Evolutionary conservation across 2,797 vertebrate genomes (phyloP).

Genomic region (Galaxias olidus): DNA sequence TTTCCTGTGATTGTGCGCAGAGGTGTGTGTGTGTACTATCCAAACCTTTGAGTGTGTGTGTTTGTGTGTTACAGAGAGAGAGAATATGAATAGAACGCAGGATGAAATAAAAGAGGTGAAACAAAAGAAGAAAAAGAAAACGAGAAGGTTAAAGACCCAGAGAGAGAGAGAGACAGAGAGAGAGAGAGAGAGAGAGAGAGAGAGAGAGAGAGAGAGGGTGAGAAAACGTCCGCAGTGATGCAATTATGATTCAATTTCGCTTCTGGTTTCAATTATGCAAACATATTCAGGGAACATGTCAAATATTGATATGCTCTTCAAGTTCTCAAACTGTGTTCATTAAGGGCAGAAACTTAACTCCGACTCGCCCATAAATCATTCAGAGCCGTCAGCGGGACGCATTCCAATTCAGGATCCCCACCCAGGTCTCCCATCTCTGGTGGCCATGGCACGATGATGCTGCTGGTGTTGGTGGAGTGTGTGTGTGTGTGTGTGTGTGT

Average conservation of each 20-base stretch:
- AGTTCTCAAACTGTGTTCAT: constrained; percentile 65
- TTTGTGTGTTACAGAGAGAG: constrained; percentile 35
- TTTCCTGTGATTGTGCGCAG: constrained; percentile 18
- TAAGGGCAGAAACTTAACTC: constrained; percentile 65
- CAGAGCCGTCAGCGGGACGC: constrained; percentile 67
- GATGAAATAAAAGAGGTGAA: constrained; percentile 42
- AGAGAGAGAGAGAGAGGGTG: not conserved
- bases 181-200: not conserved
- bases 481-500: not conserved
- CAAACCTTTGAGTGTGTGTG: constrained; percentile 11
- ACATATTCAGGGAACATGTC: constrained; percentile 69
- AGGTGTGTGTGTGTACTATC: constrained; percentile 26
- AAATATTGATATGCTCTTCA: constrained; percentile 72
- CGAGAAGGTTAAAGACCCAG: constrained; percentile 34
- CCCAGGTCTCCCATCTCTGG: not conserved
- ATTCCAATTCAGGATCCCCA: constrained; percentile 57
- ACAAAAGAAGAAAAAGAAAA: constrained; percentile 46
- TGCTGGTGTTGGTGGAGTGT: not conserved
- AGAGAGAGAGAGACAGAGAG: constrained; percentile 10
- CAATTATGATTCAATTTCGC: constrained; percentile 75
- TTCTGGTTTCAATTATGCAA: constrained; percentile 70
- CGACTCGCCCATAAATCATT: constrained; percentile 68
- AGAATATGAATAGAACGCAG: constrained; percentile 33
- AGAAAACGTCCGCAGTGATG: constrained; percentile 54
- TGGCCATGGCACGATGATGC: too few relatives aligned